phyloP scores from a whole-genome alignment of 2,797 vertebrate genomes.

The Tokudaia tokunoshimensis region DNA sequence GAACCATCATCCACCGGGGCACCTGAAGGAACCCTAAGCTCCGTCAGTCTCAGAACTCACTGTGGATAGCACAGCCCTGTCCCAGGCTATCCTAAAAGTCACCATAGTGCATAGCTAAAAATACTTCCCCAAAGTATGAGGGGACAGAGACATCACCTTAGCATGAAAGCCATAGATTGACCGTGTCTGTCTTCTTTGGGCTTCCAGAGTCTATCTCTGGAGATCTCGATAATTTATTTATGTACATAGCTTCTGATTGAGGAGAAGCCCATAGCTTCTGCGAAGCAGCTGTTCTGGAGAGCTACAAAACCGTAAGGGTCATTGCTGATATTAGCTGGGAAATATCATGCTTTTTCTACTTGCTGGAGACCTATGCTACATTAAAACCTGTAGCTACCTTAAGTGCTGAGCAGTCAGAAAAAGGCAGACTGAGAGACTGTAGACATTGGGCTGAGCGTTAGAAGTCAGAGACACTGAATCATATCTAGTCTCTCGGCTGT shows the following conservation, averaged over 20 bases:
- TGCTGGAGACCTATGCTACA: neutral
- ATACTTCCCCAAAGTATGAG: neutral
- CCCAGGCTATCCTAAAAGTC: slow-evolving; percentile 32
- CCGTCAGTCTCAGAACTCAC: neutral
- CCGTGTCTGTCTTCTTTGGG: neutral
- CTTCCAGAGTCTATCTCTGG: neutral
- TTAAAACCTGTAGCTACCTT: neutral
- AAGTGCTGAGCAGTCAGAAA: neutral
- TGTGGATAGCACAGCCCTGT: neutral
- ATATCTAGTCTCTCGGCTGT: neutral
- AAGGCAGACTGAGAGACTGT: neutral
- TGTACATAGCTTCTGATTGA: neutral
- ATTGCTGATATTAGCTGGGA: neutral
- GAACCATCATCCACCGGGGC: neutral
- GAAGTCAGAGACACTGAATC: neutral
- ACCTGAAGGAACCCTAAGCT: slow-evolving; percentile 31
- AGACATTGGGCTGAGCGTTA: neutral
- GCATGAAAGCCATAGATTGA: neutral
- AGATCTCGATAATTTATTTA: neutral
- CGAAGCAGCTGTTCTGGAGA: neutral
- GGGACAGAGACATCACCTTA: neutral
- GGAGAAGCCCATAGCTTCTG: neutral
- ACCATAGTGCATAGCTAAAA: neutral
- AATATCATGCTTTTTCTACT: neutral
- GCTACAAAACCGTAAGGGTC: neutral